These are phyloP conservation scores for Chrysotoxum bicinctum DNA, from an alignment of 2,888 invertebrate species.

Conservation along the genomic window DNA sequence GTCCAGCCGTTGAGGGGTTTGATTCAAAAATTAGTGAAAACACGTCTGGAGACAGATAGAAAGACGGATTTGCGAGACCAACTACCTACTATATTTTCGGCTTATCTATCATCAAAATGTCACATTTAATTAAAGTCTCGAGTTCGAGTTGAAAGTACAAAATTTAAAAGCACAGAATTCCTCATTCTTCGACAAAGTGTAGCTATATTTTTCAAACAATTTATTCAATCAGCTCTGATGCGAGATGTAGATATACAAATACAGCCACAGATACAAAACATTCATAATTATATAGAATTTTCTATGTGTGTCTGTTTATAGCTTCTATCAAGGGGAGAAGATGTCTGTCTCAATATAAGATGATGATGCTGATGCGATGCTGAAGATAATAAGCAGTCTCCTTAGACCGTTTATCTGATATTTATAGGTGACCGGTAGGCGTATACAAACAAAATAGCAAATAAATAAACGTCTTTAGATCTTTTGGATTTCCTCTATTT, in stretches of 20 bases:
- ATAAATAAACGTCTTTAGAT: slow-evolving; percentile 60
- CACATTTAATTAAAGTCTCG: slow-evolving; percentile 10
- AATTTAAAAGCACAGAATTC: not conserved
- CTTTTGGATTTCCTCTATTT: slow-evolving; percentile 29
- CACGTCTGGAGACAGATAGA: not conserved
- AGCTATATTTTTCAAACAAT: not conserved
- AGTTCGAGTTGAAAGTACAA: not conserved
- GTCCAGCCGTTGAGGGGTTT: not conserved
- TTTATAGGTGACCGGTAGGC: slow-evolving; percentile 73
- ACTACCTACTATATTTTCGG: not conserved
- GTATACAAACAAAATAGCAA: slow-evolving; percentile 69
- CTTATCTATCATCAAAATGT: slow-evolving; percentile 2
- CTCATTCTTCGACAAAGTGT: not conserved
- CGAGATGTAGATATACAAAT: not conserved
- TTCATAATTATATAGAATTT: not conserved
- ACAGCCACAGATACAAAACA: not conserved
- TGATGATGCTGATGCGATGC: slow-evolving; percentile 31
- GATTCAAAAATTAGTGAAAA: not conserved
- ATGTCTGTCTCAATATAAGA: slow-evolving; percentile 24
- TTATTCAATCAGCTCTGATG: slow-evolving; percentile 37
- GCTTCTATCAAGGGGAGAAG: slow-evolving; percentile 14
- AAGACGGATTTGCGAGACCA: not conserved
- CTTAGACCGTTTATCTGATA: slow-evolving; percentile 64
- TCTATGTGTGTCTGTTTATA: slow-evolving; percentile 14
- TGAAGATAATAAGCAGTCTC: slow-evolving; percentile 65